Evolutionary conservation across 2,797 vertebrate genomes (phyloP).

Genomic region (Orientallactaga sibirica): DNA sequence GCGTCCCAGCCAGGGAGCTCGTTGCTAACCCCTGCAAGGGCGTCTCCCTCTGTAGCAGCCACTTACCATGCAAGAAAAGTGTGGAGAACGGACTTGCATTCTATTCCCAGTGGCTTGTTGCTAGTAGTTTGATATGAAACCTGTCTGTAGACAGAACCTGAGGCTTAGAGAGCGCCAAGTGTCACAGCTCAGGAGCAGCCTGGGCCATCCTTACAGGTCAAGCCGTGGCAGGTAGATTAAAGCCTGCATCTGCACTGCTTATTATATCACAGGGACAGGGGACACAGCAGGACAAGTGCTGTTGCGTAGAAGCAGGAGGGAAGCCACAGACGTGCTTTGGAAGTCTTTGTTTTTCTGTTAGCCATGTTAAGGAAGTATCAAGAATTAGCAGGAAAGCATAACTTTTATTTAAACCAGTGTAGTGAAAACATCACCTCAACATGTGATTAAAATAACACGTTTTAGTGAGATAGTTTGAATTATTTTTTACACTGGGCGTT

Average conservation of each 20-base stretch:
- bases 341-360: neutral
- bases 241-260: neutral
- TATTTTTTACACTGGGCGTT: neutral
- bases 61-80: neutral
- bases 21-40: neutral
- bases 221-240: neutral
- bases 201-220: neutral
- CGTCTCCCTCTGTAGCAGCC: neutral
- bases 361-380: neutral
- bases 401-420: neutral
- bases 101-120: neutral
- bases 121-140: neutral
- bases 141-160: neutral
- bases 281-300: no score
- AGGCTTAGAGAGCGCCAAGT: neutral
- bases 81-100: neutral
- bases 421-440: constrained; percentile 35
- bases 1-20: neutral
- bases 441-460: neutral
- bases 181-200: neutral
- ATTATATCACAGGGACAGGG: no score
- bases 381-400: constrained; percentile 11
- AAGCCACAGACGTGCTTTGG: accelerated
- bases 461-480: neutral
- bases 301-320: neutral